These are phyloP conservation scores for Coreius guichenoti DNA, from an alignment of 2,797 vertebrate genomes.

Conservation along the genomic window DNA sequence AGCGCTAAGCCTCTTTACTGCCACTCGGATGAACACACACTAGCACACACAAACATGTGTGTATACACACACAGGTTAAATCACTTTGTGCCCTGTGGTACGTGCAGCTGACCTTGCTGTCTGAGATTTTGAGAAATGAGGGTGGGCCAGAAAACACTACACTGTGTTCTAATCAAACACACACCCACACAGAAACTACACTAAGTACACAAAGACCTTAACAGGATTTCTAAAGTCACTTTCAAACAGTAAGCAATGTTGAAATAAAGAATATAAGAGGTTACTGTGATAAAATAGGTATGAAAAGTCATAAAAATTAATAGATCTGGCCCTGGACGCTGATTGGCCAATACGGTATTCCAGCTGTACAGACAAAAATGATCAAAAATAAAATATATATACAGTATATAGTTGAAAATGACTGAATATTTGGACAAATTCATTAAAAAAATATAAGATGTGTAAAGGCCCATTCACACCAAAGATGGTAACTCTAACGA, in stretches of 20 bases:
- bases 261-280: not conserved
- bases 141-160: constrained; percentile 11
- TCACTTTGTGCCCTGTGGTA: constrained; percentile 25
- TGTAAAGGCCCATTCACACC: not conserved
- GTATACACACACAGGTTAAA: constrained; percentile 4
- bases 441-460: not conserved
- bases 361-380: too few species aligned
- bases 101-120: constrained; percentile 12
- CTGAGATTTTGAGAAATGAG: constrained; percentile 37
- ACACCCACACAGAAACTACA: not conserved
- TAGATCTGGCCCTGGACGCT: not conserved
- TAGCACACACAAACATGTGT: constrained; percentile 22
- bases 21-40: constrained; percentile 49
- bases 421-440: too few species aligned
- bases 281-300: not conserved
- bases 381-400: too few species aligned
- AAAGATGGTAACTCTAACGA: not conserved
- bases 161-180: not conserved
- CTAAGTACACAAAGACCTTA: not conserved
- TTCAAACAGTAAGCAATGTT: not conserved
- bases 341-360: not conserved
- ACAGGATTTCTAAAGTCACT: not conserved
- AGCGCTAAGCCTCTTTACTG: constrained; percentile 69
- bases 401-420: too few species aligned
- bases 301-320: not conserved